Evolutionary conservation across 92 coral and sea anemone genomes (phyloP).

Genomic region (Hydrozoanthus gracilis): DNA sequence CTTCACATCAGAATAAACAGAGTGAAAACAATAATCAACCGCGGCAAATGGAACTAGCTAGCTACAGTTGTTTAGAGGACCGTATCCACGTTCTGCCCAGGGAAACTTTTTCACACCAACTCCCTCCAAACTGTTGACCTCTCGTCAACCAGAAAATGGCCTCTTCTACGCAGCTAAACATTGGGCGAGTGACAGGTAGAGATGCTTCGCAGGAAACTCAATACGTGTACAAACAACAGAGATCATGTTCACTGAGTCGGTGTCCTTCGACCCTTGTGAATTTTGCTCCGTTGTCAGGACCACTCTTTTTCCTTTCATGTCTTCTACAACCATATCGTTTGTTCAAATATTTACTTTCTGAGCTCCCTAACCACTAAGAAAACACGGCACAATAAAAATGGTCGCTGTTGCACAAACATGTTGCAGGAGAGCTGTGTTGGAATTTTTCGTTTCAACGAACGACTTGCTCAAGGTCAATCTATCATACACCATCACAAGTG

Average conservation of each 20-base stretch:
- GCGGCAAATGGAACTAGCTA: no score
- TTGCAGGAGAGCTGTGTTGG: neutral
- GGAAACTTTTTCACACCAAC: neutral
- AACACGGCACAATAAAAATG: neutral
- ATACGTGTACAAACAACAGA: conserved; percentile 2
- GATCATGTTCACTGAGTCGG: conserved; percentile 30
- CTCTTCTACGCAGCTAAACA: neutral
- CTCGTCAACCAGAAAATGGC: neutral
- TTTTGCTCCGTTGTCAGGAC: neutral
- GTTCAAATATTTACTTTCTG: neutral
- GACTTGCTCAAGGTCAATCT: conserved; percentile 15
- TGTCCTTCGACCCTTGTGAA: conserved; percentile 7
- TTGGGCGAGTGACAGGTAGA: neutral
- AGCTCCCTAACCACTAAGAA: neutral
- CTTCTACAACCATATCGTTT: neutral
- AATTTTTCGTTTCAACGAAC: conserved; percentile 3
- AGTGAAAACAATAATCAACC: no score
- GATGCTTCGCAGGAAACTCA: conserved; percentile 14
- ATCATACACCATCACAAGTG: conserved; percentile 16
- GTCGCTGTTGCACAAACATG: conserved; percentile 1
- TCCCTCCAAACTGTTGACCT: neutral
- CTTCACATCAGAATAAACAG: no score
- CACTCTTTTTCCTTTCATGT: neutral
- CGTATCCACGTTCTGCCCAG: neutral
- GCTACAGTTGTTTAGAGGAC: neutral